phyloP scores from a whole-genome alignment of 2,113 vertebrate genomes.

The Mus pahari region DNA sequence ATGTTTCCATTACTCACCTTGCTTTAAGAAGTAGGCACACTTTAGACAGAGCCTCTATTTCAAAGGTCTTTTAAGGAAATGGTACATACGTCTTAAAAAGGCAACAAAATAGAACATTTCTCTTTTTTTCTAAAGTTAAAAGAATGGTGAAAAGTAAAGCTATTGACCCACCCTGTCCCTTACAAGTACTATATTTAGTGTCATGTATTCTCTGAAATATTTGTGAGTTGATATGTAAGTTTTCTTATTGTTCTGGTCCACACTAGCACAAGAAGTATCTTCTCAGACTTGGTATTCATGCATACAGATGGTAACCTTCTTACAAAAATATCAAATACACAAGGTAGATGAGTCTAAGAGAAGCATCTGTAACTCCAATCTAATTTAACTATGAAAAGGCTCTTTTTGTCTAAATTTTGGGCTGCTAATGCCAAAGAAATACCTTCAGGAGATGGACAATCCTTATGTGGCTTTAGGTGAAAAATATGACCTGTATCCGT shows the following conservation, averaged over 20 bases:
- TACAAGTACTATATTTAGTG: conserved; percentile 52
- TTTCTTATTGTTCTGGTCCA: conserved; percentile 20
- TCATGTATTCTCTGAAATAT: background rate
- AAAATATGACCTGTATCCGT: background rate
- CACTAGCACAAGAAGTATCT: background rate
- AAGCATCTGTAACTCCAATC: background rate
- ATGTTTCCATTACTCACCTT: background rate
- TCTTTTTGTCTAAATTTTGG: background rate
- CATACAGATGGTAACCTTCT: background rate
- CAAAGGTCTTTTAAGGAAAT: conserved; percentile 35
- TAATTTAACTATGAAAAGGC: conserved; percentile 26
- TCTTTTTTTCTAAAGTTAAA: background rate
- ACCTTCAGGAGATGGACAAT: background rate
- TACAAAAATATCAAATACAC: background rate
- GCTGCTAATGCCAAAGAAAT: background rate
- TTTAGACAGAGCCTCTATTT: background rate
- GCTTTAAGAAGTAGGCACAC: background rate
- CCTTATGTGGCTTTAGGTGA: background rate
- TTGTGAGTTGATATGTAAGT: background rate
- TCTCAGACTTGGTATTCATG: background rate
- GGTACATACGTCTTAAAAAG: background rate
- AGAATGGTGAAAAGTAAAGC: background rate
- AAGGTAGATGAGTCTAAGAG: background rate
- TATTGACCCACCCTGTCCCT: background rate
- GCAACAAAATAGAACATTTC: background rate